Evolutionary conservation across 1,140 invertebrate species (phyloP), one percentile per base, ranked within the genome.

Genomic region (Gryllus bimaculatus): DNA sequence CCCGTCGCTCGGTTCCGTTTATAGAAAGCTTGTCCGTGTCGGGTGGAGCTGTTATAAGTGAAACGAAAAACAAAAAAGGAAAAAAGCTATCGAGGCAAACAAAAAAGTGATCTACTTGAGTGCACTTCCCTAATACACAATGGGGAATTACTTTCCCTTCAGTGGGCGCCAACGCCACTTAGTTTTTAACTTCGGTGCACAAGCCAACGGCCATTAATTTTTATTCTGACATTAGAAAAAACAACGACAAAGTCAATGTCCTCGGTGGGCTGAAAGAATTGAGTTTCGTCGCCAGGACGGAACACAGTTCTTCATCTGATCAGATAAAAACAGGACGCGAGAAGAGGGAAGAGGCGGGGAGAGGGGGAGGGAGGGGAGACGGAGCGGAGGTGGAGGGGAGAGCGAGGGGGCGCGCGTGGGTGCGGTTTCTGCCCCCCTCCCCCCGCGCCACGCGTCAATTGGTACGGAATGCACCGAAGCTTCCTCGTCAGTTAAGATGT

Each of bases 91-190:
- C 26, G 54, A 66, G 54, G 10, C 10, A 18, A 18, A 66, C 54
- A 66, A 66, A 66, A 66, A 66, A 66, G 54, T 66, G 54, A 66
- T 66, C 54, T 66, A 66, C 54, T 66, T 66, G 54, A 66, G 54
- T 66, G 54, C 54, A 66, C 54, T 66, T 66, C 54, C 54, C 54
- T 66, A 66, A 66, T 66, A 66, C 54, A 66, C 54, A 66, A 66
- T 66, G 18, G 54, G 54, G 18, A 66, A 66, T 66, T 66, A 66
- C 54, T 66, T 66, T 66, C 54, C 54, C 54, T 66, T 66, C 54
- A 7, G 18, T 66, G 54, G 54, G 54, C 7, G 54, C 54, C 54
- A 66, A 66, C 54, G 18, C 54, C 18, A 66, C 54, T 66, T 18
- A 66, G 54, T 66, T 66, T 66, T 66, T 66, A 66, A 66, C 54